These are phyloP conservation scores for Zoanthus sociatus DNA, from an alignment of 92 coral and sea anemone species.

Conservation along the genomic window DNA sequence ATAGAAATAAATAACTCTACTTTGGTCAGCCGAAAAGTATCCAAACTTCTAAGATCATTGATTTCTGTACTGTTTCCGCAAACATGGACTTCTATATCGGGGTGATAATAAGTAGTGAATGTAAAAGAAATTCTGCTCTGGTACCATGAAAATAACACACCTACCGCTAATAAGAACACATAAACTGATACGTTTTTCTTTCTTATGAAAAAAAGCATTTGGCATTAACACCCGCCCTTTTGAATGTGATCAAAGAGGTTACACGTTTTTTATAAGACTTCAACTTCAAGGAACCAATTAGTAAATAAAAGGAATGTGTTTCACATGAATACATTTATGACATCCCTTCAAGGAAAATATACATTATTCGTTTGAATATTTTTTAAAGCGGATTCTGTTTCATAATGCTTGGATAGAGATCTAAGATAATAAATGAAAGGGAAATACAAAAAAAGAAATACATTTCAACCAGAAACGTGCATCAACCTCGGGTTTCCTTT, in stretches of 20 bases:
- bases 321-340: background rate
- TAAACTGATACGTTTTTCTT: background rate
- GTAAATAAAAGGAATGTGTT: background rate
- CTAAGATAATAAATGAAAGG: no score
- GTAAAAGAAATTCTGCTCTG: constrained; percentile 4
- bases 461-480: no score
- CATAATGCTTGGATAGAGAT: no score
- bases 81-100: constrained; percentile 24
- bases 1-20: constrained; percentile 61
- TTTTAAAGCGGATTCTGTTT: no score
- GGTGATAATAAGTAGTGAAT: constrained; percentile 19
- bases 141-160: constrained; percentile 17
- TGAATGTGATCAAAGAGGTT: background rate
- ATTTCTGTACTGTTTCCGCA: constrained; percentile 42
- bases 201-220: background rate
- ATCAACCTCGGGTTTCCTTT: no score
- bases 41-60: constrained; percentile 1
- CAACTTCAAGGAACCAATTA: background rate
- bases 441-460: no score
- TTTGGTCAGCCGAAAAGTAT: constrained; percentile 3
- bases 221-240: background rate
- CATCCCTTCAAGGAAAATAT: background rate
- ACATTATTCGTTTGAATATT: no score
- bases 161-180: background rate
- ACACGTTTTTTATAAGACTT: background rate